phyloP scores from a whole-genome alignment of 2,797 vertebrate species.

The Morelia viridis region DNA sequence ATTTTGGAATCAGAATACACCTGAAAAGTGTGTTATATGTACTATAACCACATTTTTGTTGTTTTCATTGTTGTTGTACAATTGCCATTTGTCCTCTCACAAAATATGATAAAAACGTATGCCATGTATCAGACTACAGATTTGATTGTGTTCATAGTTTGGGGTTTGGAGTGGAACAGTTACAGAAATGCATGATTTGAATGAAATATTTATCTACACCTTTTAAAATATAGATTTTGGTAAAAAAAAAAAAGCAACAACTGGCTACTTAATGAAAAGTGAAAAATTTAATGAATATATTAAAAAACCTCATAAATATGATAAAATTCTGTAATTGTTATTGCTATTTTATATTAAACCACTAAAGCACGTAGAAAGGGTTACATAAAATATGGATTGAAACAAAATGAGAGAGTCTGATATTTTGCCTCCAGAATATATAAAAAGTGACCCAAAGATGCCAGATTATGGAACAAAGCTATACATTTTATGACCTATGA shows the following conservation, averaged over 20 bases:
- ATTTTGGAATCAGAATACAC: slow-evolving; percentile 8
- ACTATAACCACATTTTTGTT: slow-evolving; percentile 15
- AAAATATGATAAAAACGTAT: not conserved
- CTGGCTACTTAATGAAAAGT: slow-evolving; percentile 32
- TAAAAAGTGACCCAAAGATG: not conserved
- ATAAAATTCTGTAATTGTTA: slow-evolving; percentile 31
- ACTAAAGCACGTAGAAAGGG: slow-evolving; percentile 32
- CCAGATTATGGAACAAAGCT: not conserved
- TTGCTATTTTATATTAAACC: slow-evolving; percentile 41
- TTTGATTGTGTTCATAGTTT: not conserved
- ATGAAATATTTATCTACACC: slow-evolving; percentile 45
- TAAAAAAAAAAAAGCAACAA: slow-evolving; percentile 9
- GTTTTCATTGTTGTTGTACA: not conserved
- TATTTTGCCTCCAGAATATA: not conserved
- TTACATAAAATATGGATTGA: slow-evolving; percentile 40
- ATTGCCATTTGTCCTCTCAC: slow-evolving; percentile 25
- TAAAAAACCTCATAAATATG: slow-evolving; percentile 22
- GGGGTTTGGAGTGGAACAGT: not conserved
- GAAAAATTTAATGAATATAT: slow-evolving; percentile 41
- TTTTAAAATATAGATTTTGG: slow-evolving; percentile 44
- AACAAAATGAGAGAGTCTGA: slow-evolving; percentile 34
- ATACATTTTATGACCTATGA: not conserved
- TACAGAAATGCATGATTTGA: slow-evolving; percentile 44
- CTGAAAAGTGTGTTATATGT: slow-evolving; percentile 22
- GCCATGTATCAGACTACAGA: slow-evolving; percentile 8